phyloP scores from a whole-genome alignment of 2,797 vertebrate genomes.

The Chelonia mydas region DNA sequence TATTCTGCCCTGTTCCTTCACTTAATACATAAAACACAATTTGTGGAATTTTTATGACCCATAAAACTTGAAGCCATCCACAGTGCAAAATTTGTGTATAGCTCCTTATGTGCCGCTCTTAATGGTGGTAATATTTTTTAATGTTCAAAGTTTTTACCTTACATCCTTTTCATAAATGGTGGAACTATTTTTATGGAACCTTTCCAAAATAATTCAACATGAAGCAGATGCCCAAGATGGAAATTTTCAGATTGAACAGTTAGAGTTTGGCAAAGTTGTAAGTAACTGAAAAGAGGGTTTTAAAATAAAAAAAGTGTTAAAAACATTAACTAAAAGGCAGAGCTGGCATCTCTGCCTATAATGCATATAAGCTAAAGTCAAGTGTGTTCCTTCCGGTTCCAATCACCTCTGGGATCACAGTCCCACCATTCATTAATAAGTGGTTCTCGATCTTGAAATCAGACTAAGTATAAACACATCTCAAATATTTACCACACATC shows the following conservation, averaged over 20 bases:
- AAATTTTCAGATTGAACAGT: not conserved
- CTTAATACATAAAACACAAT: not conserved
- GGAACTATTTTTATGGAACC: not conserved
- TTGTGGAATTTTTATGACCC: not conserved
- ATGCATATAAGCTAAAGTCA: not conserved
- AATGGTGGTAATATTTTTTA: not conserved
- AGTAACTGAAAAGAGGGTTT: not conserved
- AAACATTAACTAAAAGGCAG: not conserved
- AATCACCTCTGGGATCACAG: conserved; percentile 22
- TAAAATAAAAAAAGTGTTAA: not conserved
- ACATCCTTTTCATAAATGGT: not conserved
- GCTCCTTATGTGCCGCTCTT: not conserved
- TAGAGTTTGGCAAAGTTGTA: not conserved
- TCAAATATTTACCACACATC: conserved; percentile 10
- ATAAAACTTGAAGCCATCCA: not conserved
- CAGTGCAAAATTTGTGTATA: not conserved
- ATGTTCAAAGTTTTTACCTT: not conserved
- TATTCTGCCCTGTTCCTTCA: not conserved
- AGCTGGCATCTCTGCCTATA: not conserved
- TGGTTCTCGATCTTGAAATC: conserved; percentile 35
- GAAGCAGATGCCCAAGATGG: not conserved
- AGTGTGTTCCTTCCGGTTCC: not conserved
- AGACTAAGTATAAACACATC: conserved; percentile 43
- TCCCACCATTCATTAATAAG: conserved; percentile 45
- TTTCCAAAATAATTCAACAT: not conserved